These are phyloP conservation scores for Agrochola macilenta DNA, from an alignment of 2,888 invertebrate species.

Conservation along the genomic window DNA sequence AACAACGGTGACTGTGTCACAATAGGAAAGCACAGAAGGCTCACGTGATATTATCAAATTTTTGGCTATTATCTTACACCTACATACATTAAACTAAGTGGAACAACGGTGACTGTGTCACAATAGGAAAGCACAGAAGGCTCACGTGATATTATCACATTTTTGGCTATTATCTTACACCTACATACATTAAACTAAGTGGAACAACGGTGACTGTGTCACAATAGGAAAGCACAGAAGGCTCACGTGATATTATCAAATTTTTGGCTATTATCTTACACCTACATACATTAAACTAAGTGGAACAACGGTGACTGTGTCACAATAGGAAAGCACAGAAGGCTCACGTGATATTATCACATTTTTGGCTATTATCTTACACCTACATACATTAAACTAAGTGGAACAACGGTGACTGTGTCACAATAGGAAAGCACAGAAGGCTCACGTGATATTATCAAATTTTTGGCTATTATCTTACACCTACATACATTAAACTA, in stretches of 20 bases:
- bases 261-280: background rate
- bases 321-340: background rate
- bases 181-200: constrained; percentile 1
- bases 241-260: background rate
- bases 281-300: constrained; percentile 3
- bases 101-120: background rate
- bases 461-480: no score
- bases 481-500: no score
- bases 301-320: background rate
- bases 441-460: no score
- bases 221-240: background rate
- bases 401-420: no score
- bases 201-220: background rate
- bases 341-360: background rate
- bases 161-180: background rate
- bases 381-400: no score
- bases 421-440: no score
- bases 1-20: background rate
- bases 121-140: background rate
- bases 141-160: background rate
- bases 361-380: background rate
- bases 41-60: background rate
- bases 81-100: constrained; percentile 2
- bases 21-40: background rate
- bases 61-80: background rate